These are phyloP conservation scores for Phaedon cochleariae DNA, from an alignment of 2,888 invertebrate genomes.

Conservation along the genomic window DNA sequence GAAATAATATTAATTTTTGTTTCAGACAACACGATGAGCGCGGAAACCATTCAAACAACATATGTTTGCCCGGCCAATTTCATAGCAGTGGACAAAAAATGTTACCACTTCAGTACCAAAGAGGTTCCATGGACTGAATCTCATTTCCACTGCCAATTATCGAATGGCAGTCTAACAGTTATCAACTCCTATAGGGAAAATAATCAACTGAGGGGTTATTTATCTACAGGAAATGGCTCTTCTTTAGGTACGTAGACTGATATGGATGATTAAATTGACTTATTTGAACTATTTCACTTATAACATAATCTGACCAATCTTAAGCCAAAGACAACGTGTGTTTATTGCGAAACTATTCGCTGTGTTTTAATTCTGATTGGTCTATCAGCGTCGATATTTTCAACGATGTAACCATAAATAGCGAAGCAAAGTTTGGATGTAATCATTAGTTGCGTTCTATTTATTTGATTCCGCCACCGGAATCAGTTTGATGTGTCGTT, in stretches of 20 bases:
- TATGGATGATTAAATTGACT: no score
- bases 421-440: no score
- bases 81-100: slow-evolving; percentile 48
- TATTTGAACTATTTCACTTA: no score
- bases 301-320: no score
- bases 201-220: slow-evolving; percentile 32
- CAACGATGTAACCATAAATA: no score
- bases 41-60: slow-evolving; percentile 34
- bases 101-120: slow-evolving; percentile 52
- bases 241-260: slow-evolving; percentile 28
- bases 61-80: slow-evolving; percentile 50
- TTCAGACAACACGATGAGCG: slow-evolving; percentile 24
- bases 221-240: slow-evolving; percentile 20
- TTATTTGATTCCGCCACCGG: no score
- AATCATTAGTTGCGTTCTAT: no score
- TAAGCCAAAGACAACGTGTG: no score
- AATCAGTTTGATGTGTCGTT: no score
- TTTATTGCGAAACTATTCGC: no score
- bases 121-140: slow-evolving; percentile 52
- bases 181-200: slow-evolving; percentile 34
- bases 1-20: slow-evolving; percentile 7
- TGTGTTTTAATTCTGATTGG: no score
- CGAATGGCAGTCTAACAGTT: slow-evolving; percentile 42
- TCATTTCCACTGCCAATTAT: slow-evolving; percentile 48
- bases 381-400: no score